Percentiles rank a stretch among this genome's conserved stretches.
Evolutionary conservation across 2,113 vertebrate genomes (phyloP).

Genomic region (Kryptolebias marmoratus): DNA sequence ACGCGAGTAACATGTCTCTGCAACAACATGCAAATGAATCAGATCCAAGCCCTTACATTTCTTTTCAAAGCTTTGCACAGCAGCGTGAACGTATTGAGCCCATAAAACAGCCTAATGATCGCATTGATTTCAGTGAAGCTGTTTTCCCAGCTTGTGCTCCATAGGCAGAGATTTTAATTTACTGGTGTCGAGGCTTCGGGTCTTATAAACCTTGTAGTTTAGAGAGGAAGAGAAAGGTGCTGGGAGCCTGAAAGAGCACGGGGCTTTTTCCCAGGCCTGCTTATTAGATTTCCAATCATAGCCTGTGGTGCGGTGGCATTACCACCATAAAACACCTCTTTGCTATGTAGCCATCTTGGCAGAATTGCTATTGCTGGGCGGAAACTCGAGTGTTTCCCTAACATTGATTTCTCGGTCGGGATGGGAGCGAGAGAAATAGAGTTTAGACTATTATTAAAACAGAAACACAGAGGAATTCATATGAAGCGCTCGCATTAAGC

Average conservation of each 20-base stretch:
- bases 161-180: constrained; percentile 72
- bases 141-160: constrained; percentile 45
- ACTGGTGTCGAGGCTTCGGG: constrained; percentile 57
- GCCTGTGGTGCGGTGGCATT: constrained; percentile 67
- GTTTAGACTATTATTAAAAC: constrained; percentile 69
- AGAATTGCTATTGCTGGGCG: constrained; percentile 66
- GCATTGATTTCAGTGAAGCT: constrained; percentile 69
- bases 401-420: constrained; percentile 70
- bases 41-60: constrained; percentile 35
- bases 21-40: constrained; percentile 61
- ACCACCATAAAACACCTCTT: constrained; percentile 74
- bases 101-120: constrained; percentile 73
- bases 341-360: constrained; percentile 55
- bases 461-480: constrained; percentile 64
- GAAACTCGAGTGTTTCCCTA: constrained; percentile 71
- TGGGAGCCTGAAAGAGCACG: constrained; percentile 52
- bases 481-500: constrained; percentile 48
- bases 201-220: constrained; percentile 61
- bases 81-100: constrained; percentile 50
- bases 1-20: constrained; percentile 54
- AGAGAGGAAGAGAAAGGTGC: constrained; percentile 45
- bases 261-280: constrained; percentile 65
- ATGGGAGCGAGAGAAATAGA: constrained; percentile 59
- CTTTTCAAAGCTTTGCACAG: constrained; percentile 57
- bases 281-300: constrained; percentile 82